Evolutionary conservation across 2,888 invertebrate species (phyloP).

Genomic region (Chorisops tibialis): DNA sequence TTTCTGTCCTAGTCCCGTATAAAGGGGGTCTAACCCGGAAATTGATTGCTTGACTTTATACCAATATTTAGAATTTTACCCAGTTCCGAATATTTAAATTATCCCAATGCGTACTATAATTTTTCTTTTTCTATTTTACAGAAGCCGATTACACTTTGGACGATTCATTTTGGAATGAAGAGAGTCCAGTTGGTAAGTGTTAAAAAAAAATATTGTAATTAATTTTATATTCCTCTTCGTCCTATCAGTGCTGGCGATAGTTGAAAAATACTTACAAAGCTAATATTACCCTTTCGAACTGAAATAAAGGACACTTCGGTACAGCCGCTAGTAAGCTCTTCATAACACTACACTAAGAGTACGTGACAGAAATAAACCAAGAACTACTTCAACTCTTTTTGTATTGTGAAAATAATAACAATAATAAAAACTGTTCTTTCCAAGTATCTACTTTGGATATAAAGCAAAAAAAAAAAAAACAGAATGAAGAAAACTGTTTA

Average conservation of each 20-base stretch:
- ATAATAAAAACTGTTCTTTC: constrained; percentile 7
- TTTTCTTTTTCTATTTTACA: constrained; percentile 58
- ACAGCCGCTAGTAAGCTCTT: constrained; percentile 17
- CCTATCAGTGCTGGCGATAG: no score
- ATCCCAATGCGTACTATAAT: not conserved
- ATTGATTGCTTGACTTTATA: no score
- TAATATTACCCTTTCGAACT: constrained; percentile 3
- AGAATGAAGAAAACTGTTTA: not conserved
- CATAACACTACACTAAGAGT: constrained; percentile 29
- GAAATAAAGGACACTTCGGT: constrained; percentile 18
- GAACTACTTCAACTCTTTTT: constrained; percentile 31
- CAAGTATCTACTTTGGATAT: not conserved
- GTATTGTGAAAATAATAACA: constrained; percentile 10
- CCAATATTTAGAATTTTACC: no score
- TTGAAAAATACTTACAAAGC: not conserved
- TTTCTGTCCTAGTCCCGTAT: no score
- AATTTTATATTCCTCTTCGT: no score
- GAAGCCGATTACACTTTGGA: constrained; percentile 90
- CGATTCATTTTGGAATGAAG: constrained; percentile 91
- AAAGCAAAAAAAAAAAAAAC: not conserved
- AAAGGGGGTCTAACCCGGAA: no score
- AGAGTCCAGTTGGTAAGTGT: constrained; percentile 83
- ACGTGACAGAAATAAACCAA: constrained; percentile 32
- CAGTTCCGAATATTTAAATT: not conserved
- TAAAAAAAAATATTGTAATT: no score